Percentiles rank a stretch among this genome's conserved stretches.
phyloP scores from a whole-genome alignment of 2,888 invertebrate species.

The Ellobium chinense region DNA sequence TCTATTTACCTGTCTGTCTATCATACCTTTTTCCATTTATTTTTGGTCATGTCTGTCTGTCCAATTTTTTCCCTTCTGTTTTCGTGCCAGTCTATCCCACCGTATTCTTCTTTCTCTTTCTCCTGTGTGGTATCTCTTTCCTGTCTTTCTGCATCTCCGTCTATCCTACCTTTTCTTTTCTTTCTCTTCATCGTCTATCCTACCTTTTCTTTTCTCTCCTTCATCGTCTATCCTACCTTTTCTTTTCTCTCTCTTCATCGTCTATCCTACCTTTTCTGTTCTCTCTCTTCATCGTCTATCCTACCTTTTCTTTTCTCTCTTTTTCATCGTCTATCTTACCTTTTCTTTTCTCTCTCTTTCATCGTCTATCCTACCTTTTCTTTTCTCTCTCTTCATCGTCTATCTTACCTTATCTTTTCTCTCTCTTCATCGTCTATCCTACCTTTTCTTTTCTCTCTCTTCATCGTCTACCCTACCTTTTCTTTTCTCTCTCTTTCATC shows the following conservation, averaged over 20 bases:
- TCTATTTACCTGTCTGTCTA: not conserved
- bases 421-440: no score
- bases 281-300: not conserved
- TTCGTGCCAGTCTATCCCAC: not conserved
- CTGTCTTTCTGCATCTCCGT: not conserved
- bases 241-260: not conserved
- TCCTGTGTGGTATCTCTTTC: not conserved
- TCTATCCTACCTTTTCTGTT: not conserved
- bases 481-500: no score
- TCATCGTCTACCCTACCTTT: no score
- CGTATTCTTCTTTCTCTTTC: not conserved
- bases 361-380: no score
- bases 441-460: no score
- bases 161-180: not conserved
- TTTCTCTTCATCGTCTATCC: not conserved
- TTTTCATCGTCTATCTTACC: no score
- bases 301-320: no score
- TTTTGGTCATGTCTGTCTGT: not conserved
- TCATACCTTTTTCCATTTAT: not conserved
- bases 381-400: no score
- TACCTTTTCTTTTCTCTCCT: not conserved
- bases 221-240: not conserved
- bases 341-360: no score
- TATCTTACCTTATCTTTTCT: no score
- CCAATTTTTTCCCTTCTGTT: not conserved